Evolutionary conservation across 2,888 invertebrate species (phyloP).

Genomic region (Neoscelio sp.): DNA sequence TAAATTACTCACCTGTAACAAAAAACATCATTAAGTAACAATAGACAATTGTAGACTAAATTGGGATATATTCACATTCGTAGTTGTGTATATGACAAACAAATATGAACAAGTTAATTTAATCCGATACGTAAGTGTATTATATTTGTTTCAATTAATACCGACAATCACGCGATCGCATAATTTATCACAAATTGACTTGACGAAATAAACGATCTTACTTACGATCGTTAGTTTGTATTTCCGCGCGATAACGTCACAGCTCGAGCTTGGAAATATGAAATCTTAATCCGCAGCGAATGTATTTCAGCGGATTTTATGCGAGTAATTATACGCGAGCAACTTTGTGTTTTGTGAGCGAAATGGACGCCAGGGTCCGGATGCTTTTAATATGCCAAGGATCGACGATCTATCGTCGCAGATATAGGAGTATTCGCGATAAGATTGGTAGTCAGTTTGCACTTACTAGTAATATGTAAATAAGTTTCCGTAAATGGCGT

Average conservation of each 20-base stretch:
- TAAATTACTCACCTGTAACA: slow-evolving; percentile 40
- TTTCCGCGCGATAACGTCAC: slow-evolving; percentile 49
- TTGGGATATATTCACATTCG: too few species aligned
- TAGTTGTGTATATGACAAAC: too few species aligned
- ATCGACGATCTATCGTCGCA: slow-evolving; percentile 42
- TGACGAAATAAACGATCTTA: slow-evolving; percentile 35
- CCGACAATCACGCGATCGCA: slow-evolving; percentile 53
- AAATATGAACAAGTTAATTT: slow-evolving; percentile 11
- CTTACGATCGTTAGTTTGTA: slow-evolving; percentile 50
- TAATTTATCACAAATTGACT: slow-evolving; percentile 44
- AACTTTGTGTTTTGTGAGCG: slow-evolving; percentile 21
- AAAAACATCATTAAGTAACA: too few species aligned
- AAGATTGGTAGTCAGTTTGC: slow-evolving; percentile 62
- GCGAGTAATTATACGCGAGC: slow-evolving; percentile 49
- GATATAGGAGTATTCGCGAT: slow-evolving; percentile 55
- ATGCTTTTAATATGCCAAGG: not conserved
- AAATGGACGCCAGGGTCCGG: slow-evolving; percentile 7
- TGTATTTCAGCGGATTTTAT: slow-evolving; percentile 45
- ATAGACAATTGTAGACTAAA: too few species aligned
- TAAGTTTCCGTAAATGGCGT: slow-evolving; percentile 60
- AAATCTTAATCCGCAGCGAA: slow-evolving; percentile 59
- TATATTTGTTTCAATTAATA: slow-evolving; percentile 48
- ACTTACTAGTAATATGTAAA: slow-evolving; percentile 60
- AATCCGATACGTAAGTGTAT: slow-evolving; percentile 8
- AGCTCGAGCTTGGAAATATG: slow-evolving; percentile 38